phyloP scores from a whole-genome alignment of 2,888 invertebrate species.

The Pollenia angustigena region DNA sequence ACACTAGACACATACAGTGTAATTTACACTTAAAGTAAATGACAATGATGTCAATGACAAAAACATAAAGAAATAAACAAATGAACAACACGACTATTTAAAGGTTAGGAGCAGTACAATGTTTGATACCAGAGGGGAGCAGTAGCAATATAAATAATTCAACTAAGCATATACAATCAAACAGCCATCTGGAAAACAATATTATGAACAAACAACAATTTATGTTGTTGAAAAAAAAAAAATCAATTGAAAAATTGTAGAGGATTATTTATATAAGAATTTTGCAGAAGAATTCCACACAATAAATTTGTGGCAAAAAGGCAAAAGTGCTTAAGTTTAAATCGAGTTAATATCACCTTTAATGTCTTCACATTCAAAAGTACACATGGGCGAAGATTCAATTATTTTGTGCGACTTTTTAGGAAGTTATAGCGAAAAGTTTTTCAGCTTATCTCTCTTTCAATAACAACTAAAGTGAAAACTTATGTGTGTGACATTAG shows the following conservation, averaged over 20 bases:
- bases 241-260: not conserved
- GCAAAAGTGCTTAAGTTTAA: no score
- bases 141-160: conserved; percentile 6
- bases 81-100: conserved; percentile 48
- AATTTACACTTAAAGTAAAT: conserved; percentile 66
- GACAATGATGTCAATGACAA: conserved; percentile 62
- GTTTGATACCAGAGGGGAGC: not conserved
- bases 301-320: not conserved
- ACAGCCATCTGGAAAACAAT: not conserved
- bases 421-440: no score
- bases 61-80: conserved; percentile 56
- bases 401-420: no score
- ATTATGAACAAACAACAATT: not conserved
- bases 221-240: not conserved
- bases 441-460: no score
- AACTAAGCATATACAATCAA: conserved; percentile 2
- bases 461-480: no score
- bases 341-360: no score
- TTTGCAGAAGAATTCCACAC: not conserved
- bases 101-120: not conserved
- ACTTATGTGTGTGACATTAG: no score
- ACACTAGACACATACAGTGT: conserved; percentile 25
- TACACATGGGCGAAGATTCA: no score
- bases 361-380: no score
- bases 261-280: not conserved